These are phyloP conservation scores for Neuroterus valhalla DNA, from an alignment of 1,140 invertebrate species.

Conservation along the genomic window DNA sequence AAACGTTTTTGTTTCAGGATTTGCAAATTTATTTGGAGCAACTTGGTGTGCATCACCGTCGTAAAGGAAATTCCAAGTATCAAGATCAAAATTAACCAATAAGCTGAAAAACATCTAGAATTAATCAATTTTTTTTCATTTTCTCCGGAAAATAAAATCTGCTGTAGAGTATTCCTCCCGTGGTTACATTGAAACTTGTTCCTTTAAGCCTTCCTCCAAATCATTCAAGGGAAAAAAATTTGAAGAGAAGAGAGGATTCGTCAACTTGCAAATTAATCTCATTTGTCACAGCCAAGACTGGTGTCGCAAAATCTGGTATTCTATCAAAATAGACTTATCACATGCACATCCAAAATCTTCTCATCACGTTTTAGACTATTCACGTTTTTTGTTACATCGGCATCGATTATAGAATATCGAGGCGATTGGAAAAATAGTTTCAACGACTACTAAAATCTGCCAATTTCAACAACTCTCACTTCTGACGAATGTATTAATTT, in stretches of 20 bases:
- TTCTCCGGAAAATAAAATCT: too few species aligned
- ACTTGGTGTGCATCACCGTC: conserved; percentile 26
- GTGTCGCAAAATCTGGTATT: conserved; percentile 24
- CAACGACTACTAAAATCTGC: conserved; percentile 12
- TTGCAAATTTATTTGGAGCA: not conserved
- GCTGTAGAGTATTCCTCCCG: too few species aligned
- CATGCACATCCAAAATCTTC: not conserved
- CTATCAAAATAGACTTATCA: conserved; percentile 24
- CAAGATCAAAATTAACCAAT: not conserved
- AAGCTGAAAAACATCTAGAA: not conserved
- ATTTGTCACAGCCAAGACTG: conserved; percentile 24
- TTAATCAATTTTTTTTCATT: not conserved
- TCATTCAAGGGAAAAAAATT: not conserved
- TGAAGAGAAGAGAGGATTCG: conserved; percentile 14
- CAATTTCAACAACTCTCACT: conserved; percentile 18
- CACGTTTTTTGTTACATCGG: not conserved
- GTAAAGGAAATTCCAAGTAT: not conserved
- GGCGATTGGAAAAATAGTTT: conserved; percentile 15
- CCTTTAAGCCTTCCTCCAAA: not conserved
- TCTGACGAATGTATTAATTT: not conserved
- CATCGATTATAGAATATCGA: not conserved
- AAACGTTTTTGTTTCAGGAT: conserved; percentile 17
- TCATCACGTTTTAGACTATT: conserved; percentile 4
- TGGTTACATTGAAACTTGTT: not conserved
- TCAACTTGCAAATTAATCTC: conserved; percentile 15